Conservation (phyloP, 2,113 vertebrate species). For the Esox niger region DNA sequence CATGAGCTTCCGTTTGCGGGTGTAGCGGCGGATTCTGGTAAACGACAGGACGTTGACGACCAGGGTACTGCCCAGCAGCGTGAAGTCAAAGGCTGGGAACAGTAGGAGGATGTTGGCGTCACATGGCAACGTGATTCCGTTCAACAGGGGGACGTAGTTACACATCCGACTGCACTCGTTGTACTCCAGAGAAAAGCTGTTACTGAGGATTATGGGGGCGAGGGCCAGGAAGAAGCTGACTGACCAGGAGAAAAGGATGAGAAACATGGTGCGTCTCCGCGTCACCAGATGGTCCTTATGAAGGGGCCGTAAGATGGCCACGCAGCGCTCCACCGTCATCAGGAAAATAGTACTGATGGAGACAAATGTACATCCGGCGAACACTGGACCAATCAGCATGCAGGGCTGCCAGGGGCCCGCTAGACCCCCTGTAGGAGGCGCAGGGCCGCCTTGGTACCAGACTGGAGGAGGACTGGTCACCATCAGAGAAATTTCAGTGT, state of each 20-base stretch:
- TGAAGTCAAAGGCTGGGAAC: constrained; percentile 80
- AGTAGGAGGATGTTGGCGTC: constrained; percentile 74
- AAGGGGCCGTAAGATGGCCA: constrained; percentile 77
- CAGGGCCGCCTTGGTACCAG: constrained; percentile 35
- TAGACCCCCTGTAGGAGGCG: constrained; percentile 23
- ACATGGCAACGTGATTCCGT: constrained; percentile 38
- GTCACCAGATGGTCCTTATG: constrained; percentile 78
- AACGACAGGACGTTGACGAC: constrained; percentile 77
- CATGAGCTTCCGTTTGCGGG: constrained; percentile 72
- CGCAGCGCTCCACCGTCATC: constrained; percentile 77
- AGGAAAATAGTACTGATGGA: constrained; percentile 84
- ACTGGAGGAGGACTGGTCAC: constrained; percentile 32
- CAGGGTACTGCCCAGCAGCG: constrained; percentile 72
- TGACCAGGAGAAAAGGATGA: constrained; percentile 76
- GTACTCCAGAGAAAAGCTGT: constrained; percentile 76
- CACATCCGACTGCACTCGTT: constrained; percentile 83
- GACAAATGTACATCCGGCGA: constrained; percentile 82
- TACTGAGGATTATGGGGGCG: constrained; percentile 68
- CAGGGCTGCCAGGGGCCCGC: constrained; percentile 69
- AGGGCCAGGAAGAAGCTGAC: constrained; percentile 74
- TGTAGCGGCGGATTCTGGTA: constrained; percentile 71
- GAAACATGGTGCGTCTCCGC: constrained; percentile 61
- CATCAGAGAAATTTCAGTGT: constrained; percentile 61
- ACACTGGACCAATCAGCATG: constrained; percentile 78
- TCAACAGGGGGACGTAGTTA: constrained; percentile 68